A percentile compares a stretch with the other conserved stretches of the same genome.
phyloP scores from a whole-genome alignment of 1,140 invertebrate genomes.

The Eciton burchellii region DNA sequence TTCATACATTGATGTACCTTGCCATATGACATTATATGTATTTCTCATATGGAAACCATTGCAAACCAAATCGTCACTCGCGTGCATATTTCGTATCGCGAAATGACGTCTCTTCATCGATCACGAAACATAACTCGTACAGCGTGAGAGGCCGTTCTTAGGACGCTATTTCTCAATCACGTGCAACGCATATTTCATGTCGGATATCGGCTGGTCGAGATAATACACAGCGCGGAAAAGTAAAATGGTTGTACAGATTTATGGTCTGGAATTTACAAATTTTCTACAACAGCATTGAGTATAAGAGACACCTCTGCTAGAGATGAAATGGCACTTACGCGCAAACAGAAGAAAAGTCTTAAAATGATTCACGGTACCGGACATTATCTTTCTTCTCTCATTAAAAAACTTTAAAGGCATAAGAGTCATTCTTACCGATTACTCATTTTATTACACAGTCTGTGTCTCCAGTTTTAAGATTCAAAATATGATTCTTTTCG shows the following conservation, averaged over 20 bases:
- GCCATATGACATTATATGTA: constrained; percentile 56
- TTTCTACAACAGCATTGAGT: constrained; percentile 60
- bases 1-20: constrained; percentile 74
- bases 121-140: constrained; percentile 57
- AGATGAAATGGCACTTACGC: constrained; percentile 72
- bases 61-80: constrained; percentile 63
- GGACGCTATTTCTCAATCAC: constrained; percentile 67
- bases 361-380: constrained; percentile 66
- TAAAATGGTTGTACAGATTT: constrained; percentile 64
- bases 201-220: constrained; percentile 29
- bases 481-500: constrained; percentile 80
- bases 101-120: constrained; percentile 58
- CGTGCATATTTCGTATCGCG: constrained; percentile 58
- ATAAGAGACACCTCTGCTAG: constrained; percentile 67
- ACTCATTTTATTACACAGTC: constrained; percentile 79
- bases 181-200: constrained; percentile 45
- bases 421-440: constrained; percentile 76
- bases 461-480: constrained; percentile 76
- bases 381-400: constrained; percentile 66
- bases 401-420: constrained; percentile 79
- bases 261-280: constrained; percentile 59
- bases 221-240: constrained; percentile 35
- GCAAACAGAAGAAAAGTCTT: constrained; percentile 67
- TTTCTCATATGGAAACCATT: constrained; percentile 63
- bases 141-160: constrained; percentile 72